These are phyloP conservation scores for Neodiprion pinetum DNA, from an alignment of 1,140 invertebrate species.

Conservation along the genomic window DNA sequence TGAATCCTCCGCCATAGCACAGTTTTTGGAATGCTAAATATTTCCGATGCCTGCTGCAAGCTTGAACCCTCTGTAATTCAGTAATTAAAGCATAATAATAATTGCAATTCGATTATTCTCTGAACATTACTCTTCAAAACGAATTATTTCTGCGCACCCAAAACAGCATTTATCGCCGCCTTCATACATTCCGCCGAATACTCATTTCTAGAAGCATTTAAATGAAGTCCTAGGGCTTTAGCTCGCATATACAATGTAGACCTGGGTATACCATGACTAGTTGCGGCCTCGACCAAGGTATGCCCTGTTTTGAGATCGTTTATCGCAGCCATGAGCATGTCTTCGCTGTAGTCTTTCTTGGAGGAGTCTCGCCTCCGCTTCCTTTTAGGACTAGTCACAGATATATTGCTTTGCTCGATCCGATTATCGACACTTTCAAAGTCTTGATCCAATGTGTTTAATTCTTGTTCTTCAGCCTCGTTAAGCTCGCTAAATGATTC, in stretches of 20 bases:
- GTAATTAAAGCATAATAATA: constrained; percentile 11
- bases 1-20: constrained; percentile 68
- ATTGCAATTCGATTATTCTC: constrained; percentile 1
- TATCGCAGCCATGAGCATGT: constrained; percentile 55
- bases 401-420: constrained; percentile 18
- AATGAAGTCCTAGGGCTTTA: constrained; percentile 53
- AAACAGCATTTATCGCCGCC: constrained; percentile 57
- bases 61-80: constrained; percentile 53
- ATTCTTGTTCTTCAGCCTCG: constrained; percentile 31
- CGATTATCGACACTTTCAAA: constrained; percentile 24
- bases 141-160: constrained; percentile 42
- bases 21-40: constrained; percentile 67
- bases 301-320: constrained; percentile 53
- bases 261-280: constrained; percentile 56
- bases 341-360: constrained; percentile 56
- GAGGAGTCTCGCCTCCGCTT: constrained; percentile 45
- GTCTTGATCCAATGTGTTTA: constrained; percentile 24
- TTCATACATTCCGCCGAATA: constrained; percentile 59
- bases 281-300: constrained; percentile 55
- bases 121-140: too few relatives aligned
- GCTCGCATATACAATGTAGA: constrained; percentile 62
- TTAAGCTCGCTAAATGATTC: constrained; percentile 23
- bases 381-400: constrained; percentile 28
- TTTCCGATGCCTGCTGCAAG: constrained; percentile 59
- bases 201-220: constrained; percentile 55